These are phyloP conservation scores for Drosophila neutralis DNA, from an alignment of 2,888 invertebrate species.

Conservation along the genomic window DNA sequence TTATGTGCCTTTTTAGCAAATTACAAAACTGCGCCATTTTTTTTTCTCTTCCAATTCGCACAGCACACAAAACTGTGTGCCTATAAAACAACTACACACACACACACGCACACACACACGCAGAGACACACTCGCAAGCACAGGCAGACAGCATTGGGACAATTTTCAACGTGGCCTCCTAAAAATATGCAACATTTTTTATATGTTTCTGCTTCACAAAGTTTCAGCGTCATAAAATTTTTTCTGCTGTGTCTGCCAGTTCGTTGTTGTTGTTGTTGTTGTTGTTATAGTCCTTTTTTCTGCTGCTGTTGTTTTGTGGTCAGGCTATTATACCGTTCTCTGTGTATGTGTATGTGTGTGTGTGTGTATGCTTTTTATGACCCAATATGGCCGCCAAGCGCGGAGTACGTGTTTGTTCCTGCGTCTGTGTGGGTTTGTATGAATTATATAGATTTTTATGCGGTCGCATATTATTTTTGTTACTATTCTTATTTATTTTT, in stretches of 20 bases:
- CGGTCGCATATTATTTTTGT: slow-evolving; percentile 80
- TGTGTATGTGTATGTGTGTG: slow-evolving; percentile 26
- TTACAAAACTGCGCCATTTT: slow-evolving; percentile 75
- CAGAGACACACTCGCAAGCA: slow-evolving; percentile 13
- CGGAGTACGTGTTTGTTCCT: slow-evolving; percentile 65
- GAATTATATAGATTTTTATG: slow-evolving; percentile 80
- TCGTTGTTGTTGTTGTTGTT: slow-evolving; percentile 17
- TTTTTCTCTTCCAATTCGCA: slow-evolving; percentile 37
- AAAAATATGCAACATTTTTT: slow-evolving; percentile 78
- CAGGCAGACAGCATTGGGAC: slow-evolving; percentile 28
- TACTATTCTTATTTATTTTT: slow-evolving; percentile 45
- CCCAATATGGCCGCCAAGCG: slow-evolving; percentile 79
- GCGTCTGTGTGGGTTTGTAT: slow-evolving; percentile 59
- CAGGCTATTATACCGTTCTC: slow-evolving; percentile 57
- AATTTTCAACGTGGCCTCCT: slow-evolving; percentile 53
- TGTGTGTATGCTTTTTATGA: slow-evolving; percentile 71
- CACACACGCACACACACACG: background rate
- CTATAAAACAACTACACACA: slow-evolving; percentile 65
- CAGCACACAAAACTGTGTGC: slow-evolving; percentile 44
- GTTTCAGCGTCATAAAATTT: slow-evolving; percentile 73
- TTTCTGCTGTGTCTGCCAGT: slow-evolving; percentile 69
- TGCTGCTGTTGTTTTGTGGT: slow-evolving; percentile 56
- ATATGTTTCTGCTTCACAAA: slow-evolving; percentile 78
- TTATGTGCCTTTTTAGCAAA: slow-evolving; percentile 77
- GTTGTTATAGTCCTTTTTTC: slow-evolving; percentile 14